These are phyloP conservation scores for Serinus canaria DNA, from an alignment of 2,113 vertebrate genomes.

Conservation along the genomic window DNA sequence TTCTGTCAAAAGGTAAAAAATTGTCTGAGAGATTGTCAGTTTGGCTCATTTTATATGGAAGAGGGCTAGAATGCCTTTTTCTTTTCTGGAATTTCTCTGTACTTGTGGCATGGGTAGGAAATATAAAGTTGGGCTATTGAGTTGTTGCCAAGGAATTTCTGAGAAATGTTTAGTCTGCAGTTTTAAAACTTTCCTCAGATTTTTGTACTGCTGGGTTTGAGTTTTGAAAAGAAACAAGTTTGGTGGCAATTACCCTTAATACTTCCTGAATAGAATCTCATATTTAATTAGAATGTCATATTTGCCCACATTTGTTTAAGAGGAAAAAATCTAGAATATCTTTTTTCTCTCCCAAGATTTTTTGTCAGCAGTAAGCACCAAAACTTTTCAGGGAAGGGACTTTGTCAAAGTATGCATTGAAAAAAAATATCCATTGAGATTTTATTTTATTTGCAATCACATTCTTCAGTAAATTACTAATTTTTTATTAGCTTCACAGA, in stretches of 20 bases:
- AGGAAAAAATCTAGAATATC: neutral
- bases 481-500: neutral
- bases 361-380: neutral
- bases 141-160: neutral
- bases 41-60: neutral
- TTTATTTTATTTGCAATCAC: neutral
- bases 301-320: neutral
- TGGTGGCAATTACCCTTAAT: neutral
- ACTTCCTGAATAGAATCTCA: neutral
- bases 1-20: neutral
- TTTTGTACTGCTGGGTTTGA: neutral
- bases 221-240: neutral
- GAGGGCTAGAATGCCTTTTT: neutral
- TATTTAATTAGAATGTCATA: neutral
- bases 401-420: neutral
- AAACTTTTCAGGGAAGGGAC: neutral
- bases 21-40: neutral
- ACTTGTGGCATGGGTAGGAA: accelerated
- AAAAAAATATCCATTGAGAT: neutral
- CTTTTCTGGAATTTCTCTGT: neutral
- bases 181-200: neutral
- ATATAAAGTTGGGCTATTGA: neutral
- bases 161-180: neutral
- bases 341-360: neutral
- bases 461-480: neutral